A percentile compares a stretch with the other conserved stretches of the same genome.
Conservation (phyloP, 1,140 invertebrate species). For the Ips typographus region DNA sequence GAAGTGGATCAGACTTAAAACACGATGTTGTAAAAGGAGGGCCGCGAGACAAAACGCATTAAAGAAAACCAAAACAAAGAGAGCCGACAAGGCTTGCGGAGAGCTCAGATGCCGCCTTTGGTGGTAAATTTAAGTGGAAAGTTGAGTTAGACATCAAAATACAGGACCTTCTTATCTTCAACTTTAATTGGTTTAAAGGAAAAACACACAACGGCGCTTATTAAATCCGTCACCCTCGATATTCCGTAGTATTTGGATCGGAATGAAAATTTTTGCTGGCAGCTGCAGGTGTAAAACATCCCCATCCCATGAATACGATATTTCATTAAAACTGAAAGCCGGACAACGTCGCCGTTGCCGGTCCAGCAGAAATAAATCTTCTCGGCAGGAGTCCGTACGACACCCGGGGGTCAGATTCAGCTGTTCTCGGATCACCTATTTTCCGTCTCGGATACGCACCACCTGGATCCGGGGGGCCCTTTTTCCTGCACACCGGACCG, state of each 20-base stretch:
- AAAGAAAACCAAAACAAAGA: slow-evolving; percentile 44
- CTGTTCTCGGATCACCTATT: slow-evolving; percentile 46
- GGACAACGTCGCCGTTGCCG: slow-evolving; percentile 35
- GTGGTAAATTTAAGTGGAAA: slow-evolving; percentile 44
- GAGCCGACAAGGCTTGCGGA: slow-evolving; percentile 40
- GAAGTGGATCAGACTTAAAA: slow-evolving; percentile 1
- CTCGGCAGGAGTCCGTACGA: slow-evolving; percentile 43
- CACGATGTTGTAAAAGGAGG: slow-evolving; percentile 5
- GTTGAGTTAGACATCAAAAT: slow-evolving; percentile 38
- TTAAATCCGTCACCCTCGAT: not conserved
- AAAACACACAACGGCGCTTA: slow-evolving; percentile 28
- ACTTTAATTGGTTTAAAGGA: slow-evolving; percentile 37
- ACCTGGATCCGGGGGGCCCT: slow-evolving; percentile 26
- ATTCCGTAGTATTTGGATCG: no score
- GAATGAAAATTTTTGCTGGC: not conserved
- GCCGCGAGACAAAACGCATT: slow-evolving; percentile 40
- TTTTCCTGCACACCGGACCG: slow-evolving; percentile 14
- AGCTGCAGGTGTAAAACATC: slow-evolving; percentile 18
- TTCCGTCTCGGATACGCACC: slow-evolving; percentile 34
- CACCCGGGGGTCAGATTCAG: slow-evolving; percentile 50
- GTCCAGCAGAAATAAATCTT: slow-evolving; percentile 51
- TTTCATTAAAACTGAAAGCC: slow-evolving; percentile 49
- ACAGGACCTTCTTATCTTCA: slow-evolving; percentile 30
- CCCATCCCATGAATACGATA: slow-evolving; percentile 52
- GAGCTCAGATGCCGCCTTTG: slow-evolving; percentile 34